Evolutionary conservation across 2,797 vertebrate species (phyloP), one percentile per base, ranked within the genome.

Genomic region (Macroramphosus scolopax): DNA sequence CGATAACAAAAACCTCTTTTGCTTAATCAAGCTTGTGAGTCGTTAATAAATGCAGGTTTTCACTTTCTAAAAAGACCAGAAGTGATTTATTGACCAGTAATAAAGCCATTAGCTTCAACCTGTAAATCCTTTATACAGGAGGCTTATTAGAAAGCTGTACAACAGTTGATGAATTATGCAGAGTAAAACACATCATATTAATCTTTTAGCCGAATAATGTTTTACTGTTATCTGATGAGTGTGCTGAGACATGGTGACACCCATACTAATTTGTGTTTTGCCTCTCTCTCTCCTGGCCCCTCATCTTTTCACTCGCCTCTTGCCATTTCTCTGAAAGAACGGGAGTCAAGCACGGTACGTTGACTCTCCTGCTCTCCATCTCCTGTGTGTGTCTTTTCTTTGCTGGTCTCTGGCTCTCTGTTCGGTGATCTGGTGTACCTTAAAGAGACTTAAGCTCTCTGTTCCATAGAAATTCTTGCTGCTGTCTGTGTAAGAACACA

Each of bases 281-380:
- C 78, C 76, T 73, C 78, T 72, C 28, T 36, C 56, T 36, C 77
- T 81, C 73, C 9, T 86, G 82, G 83, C 51, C 84, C 81, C 72
- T 88, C 86, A 82, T 84, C 84, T 14, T 74, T 85, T 76, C 75
- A 78, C 75, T 86, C 71, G 10, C 78, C 77, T 32, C 77, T 83
- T 73, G 68, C 52, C 35, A 46, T 83, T 37, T 76, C 74, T 7
- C 77, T 82, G 59, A 88, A 88, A 98, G 95, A 98, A 78, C 92
- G 95, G 40, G 95, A 97, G 77, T 95, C 95, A 3, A 94, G 94
- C 36, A 91, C 92, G 87, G 95, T 98, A 89, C 87, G 91, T 92
- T 72, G 47, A 74, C 65, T 42, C 49, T 49, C 16, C 47, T 18
- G 17, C 35, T 59, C 67, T 43, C 56, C 7, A 1, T 56, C 35